Percentiles rank a stretch among this genome's conserved stretches.
Conservation (phyloP, 2,113 vertebrate genomes). For the Porphyrio hochstetteri region DNA sequence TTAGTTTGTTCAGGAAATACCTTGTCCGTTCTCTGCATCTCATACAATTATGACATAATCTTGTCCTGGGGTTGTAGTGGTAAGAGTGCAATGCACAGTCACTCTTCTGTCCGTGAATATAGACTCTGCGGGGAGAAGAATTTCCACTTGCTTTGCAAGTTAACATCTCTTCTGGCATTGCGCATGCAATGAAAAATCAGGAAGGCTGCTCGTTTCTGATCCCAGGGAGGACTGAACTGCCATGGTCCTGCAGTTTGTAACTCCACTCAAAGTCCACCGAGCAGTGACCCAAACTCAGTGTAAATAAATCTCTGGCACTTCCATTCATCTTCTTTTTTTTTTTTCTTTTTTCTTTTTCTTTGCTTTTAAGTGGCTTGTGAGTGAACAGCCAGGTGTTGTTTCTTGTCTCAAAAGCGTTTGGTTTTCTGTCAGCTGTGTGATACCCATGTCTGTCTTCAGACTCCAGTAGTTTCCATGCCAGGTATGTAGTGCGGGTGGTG, state of each 20-base stretch:
- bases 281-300: accelerated
- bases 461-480: neutral
- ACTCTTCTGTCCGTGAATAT: neutral
- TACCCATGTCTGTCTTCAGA: neutral
- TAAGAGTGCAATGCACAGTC: neutral
- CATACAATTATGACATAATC: neutral
- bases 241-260: neutral
- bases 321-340: neutral
- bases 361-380: neutral
- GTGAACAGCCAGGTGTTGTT: neutral
- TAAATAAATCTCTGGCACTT: neutral
- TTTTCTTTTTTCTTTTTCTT: neutral
- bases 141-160: neutral
- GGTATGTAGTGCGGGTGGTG: neutral
- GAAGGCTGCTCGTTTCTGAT: neutral
- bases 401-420: neutral
- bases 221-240: neutral
- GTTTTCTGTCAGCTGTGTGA: neutral
- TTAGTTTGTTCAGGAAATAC: neutral
- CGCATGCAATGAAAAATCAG: neutral
- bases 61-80: neutral
- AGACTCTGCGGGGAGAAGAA: neutral
- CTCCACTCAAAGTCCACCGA: neutral
- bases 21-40: neutral
- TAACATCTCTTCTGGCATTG: neutral